A percentile compares a stretch with the other conserved stretches of the same genome.
Evolutionary conservation across 2,888 invertebrate genomes (phyloP).

Genomic region (Exocentrus adspersus): DNA sequence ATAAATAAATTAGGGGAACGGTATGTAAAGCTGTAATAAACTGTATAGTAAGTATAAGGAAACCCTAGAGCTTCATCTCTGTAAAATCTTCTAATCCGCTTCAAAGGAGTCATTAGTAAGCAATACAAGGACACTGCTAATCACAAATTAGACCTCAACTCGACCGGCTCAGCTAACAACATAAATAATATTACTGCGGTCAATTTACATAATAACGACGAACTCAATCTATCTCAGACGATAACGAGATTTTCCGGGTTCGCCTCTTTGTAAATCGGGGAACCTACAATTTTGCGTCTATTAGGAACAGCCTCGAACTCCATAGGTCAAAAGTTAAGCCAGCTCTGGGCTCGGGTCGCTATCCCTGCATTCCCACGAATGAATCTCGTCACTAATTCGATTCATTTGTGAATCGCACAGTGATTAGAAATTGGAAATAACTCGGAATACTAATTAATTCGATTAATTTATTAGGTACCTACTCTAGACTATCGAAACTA

Average conservation of each 20-base stretch:
- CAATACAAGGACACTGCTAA: not conserved
- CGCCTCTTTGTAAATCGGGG: conserved; percentile 20
- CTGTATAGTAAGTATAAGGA: too few species aligned
- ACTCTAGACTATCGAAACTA: too few species aligned
- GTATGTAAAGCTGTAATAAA: too few species aligned
- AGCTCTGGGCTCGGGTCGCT: conserved; percentile 27
- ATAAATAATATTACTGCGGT: conserved; percentile 9
- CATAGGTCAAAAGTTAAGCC: conserved; percentile 29
- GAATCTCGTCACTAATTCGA: not conserved
- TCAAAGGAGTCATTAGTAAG: not conserved
- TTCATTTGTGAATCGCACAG: not conserved
- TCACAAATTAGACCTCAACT: not conserved
- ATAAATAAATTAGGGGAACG: too few species aligned
- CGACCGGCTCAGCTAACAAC: not conserved
- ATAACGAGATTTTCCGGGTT: conserved; percentile 34
- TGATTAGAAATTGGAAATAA: not conserved
- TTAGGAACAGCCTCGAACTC: conserved; percentile 32
- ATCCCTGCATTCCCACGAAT: conserved; percentile 26
- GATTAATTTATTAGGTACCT: too few species aligned
- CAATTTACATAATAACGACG: conserved; percentile 29
- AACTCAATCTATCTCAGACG: conserved; percentile 22
- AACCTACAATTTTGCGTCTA: conserved; percentile 34
- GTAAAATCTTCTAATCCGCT: too few species aligned
- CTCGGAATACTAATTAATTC: too few species aligned
- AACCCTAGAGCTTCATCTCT: too few species aligned